Percentiles rank a stretch among this genome's conserved stretches.
Evolutionary conservation across 2,113 vertebrate genomes (phyloP).

Genomic region (Solea solea): DNA sequence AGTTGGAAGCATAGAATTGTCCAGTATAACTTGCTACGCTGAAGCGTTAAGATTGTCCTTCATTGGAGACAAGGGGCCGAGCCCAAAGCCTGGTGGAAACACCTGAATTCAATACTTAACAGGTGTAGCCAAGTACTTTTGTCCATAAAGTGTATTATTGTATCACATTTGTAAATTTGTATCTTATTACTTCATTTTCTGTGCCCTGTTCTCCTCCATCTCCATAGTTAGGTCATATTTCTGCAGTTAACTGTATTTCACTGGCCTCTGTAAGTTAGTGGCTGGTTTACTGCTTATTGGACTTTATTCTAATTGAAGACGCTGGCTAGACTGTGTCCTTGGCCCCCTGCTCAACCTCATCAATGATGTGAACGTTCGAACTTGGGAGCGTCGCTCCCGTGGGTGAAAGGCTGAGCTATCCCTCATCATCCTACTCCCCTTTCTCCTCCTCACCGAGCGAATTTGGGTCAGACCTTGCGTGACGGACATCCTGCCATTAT

Average conservation of each 20-base stretch:
- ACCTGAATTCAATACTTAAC: too few relatives aligned
- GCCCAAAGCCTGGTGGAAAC: too few relatives aligned
- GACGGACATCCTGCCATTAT: conserved; percentile 75
- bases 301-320: conserved; percentile 3
- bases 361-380: conserved; percentile 9
- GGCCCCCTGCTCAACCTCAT: conserved; percentile 7
- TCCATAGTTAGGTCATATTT: not conserved
- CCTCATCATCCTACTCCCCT: conserved; percentile 12
- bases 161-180: not conserved
- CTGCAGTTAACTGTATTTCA: conserved; percentile 28
- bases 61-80: too few relatives aligned
- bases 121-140: too few relatives aligned
- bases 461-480: conserved; percentile 77
- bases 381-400: conserved; percentile 29
- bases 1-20: too few relatives aligned
- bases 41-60: too few relatives aligned
- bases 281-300: conserved; percentile 3
- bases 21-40: too few relatives aligned
- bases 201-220: conserved; percentile 1
- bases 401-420: conserved; percentile 42
- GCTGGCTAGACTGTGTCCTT: conserved; percentile 10
- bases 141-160: too few relatives aligned
- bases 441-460: conserved; percentile 40
- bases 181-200: not conserved
- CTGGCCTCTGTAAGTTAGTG: conserved; percentile 1